Evolutionary conservation across 2,113 vertebrate genomes (phyloP), one percentile per base, ranked within the genome.

Genomic region (Donacobius atricapilla): DNA sequence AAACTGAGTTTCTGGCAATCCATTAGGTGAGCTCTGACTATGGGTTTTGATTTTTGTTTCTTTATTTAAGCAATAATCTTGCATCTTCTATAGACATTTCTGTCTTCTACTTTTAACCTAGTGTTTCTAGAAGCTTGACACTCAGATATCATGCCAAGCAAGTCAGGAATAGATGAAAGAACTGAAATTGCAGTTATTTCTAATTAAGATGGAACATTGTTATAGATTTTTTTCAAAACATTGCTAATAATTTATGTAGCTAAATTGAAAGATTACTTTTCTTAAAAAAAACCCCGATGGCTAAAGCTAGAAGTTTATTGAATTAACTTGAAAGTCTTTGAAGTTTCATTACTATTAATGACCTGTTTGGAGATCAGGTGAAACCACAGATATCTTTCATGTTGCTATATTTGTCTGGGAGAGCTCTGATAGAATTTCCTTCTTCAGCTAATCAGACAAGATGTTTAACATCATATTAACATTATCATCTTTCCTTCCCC

Each of bases 281-380:
- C 51, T 83, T 84, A 51, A 87, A 94, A 90, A 84, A 79, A 83
- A 7, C 53, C 45, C 45, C 48, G 80, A 64, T 93, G 90, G 79
- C 94, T 96, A 85, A 97, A 97, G 84, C 91, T 89, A 82, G 58
- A 91, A 82, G 51, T 95, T 94, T 95, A 97, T 93, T 53, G 88
- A 91, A 94, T 96, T 96, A 95, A 95, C 77, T 64, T 65, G 87
- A 94, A 40, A 66, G 79, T 79, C 89, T 94, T 93, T 92, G 84
- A 94, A 97, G 83, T 93, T 96, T 97, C 83, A 97, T 97, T 96
- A 95, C 94, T 97, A 93, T 96, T 97, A 96, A 97, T 94, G 88
- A 89, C 82, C 68, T 88, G 64, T 92, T 95, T 95, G 78, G 94
- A 76, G 89, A 93, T 95, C 94, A 95, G 73, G 56, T 96, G 89